These are phyloP conservation scores for Anabas testudineus DNA, from an alignment of 2,797 vertebrate species.

Conservation along the genomic window DNA sequence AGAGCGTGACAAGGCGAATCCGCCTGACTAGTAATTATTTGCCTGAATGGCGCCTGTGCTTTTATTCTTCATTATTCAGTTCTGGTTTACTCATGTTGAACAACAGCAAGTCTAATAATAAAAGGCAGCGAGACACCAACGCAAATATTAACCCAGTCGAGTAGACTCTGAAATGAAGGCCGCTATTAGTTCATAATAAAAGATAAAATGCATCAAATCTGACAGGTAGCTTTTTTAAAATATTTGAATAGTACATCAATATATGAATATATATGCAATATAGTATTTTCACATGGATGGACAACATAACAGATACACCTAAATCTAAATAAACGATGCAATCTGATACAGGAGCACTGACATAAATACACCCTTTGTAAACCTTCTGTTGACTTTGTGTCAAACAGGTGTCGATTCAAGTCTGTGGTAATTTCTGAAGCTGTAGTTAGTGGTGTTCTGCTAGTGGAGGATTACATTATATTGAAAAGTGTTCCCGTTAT, in stretches of 20 bases:
- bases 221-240: too few species aligned
- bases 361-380: conserved; percentile 18
- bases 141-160: not conserved
- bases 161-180: not conserved
- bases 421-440: conserved; percentile 18
- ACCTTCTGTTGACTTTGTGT: conserved; percentile 35
- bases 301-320: conserved; percentile 30
- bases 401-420: conserved; percentile 32
- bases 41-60: conserved; percentile 2
- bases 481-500: conserved; percentile 15
- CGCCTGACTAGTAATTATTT: conserved; percentile 12
- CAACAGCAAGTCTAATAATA: not conserved
- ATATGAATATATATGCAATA: too few species aligned
- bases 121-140: not conserved
- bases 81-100: not conserved
- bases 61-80: conserved; percentile 10
- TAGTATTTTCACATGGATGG: not conserved
- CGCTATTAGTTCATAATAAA: not conserved
- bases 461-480: conserved; percentile 12
- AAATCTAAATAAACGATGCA: conserved; percentile 9
- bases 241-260: too few species aligned
- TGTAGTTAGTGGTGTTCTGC: conserved; percentile 11
- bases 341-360: not conserved
- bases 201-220: not conserved
- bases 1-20: conserved; percentile 15